phyloP scores from a whole-genome alignment of 1,140 invertebrate species.

The Oreohelix idahoensis region DNA sequence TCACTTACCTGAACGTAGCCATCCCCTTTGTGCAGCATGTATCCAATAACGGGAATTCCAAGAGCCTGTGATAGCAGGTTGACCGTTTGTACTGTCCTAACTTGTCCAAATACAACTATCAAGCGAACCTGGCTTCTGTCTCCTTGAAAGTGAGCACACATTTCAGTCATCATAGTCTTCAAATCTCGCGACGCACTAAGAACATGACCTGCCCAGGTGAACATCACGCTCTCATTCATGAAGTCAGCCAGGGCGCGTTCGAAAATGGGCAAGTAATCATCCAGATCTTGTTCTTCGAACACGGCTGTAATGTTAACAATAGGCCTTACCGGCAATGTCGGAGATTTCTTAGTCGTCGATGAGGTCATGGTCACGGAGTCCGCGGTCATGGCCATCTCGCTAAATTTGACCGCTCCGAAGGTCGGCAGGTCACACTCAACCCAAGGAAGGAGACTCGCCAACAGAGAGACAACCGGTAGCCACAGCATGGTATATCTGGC shows the following conservation, averaged over 20 bases:
- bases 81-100: slow-evolving; percentile 50
- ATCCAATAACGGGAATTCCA: slow-evolving; percentile 55
- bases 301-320: slow-evolving; percentile 52
- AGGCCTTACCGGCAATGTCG: slow-evolving; percentile 24
- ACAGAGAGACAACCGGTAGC: background rate
- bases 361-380: background rate
- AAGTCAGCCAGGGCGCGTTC: slow-evolving; percentile 47
- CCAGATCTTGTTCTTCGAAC: slow-evolving; percentile 51
- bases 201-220: slow-evolving; percentile 41
- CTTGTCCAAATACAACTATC: slow-evolving; percentile 52
- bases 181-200: slow-evolving; percentile 39
- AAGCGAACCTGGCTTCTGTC: slow-evolving; percentile 41
- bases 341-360: background rate
- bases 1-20: slow-evolving; percentile 52
- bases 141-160: slow-evolving; percentile 50
- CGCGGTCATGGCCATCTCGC: background rate
- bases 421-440: background rate
- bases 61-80: slow-evolving; percentile 50
- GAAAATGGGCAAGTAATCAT: slow-evolving; percentile 48
- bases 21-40: slow-evolving; percentile 48
- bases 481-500: slow-evolving; percentile 9
- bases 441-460: background rate
- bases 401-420: background rate
- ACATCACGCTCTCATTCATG: slow-evolving; percentile 37
- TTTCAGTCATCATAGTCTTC: slow-evolving; percentile 40